Evolutionary conservation across 1,140 invertebrate genomes (phyloP), one percentile per base, ranked within the genome.

Genomic region (Anoplolepis gracilipes): DNA sequence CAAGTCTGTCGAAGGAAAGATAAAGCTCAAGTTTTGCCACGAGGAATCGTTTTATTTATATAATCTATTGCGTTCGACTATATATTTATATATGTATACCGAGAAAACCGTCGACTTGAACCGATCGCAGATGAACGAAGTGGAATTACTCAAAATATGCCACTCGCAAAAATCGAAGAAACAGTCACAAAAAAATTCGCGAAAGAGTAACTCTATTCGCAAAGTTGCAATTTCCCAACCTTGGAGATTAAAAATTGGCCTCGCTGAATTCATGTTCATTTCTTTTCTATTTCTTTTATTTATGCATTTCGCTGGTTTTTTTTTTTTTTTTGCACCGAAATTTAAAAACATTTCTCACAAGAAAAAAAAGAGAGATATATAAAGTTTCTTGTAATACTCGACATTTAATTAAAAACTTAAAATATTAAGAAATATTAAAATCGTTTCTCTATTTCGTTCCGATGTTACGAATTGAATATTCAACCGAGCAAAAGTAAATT

Each of bases 11-110:
- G 77, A 87, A 86, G 87, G 86, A 88, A 86, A 89, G 87, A 88
- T 88, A 84, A 90, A 53, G 85, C 77, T 70, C 82, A 76, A 30
- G 25, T 72, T 69, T 87, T 86, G 53, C 77, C 46, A 49, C 77
- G 84, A 89, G 72, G 75, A 72, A 55, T 72, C 84, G 72, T 88
- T 88, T 89, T 89, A 88, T 89, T 89, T 88, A 88, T 89, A 88
- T 73, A 77, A 78, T 53, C 87, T 88, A 73, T 81, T 84, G 67
- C 53, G 85, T 73, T 78, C 67, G 65, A 78, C 81, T 87, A 85
- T 87, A 85, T 81, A 42, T 42, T 42, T 42, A 77, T 89, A 76
- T 79, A 79, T 85, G 62, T 75, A 36, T 88, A 36, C 46, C 16
- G 46, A 57, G 82, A 55, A 87, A 78, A 53, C 82, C 75, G 69